phyloP scores from a whole-genome alignment of 2,888 invertebrate species.

The Mythimna albipuncta region DNA sequence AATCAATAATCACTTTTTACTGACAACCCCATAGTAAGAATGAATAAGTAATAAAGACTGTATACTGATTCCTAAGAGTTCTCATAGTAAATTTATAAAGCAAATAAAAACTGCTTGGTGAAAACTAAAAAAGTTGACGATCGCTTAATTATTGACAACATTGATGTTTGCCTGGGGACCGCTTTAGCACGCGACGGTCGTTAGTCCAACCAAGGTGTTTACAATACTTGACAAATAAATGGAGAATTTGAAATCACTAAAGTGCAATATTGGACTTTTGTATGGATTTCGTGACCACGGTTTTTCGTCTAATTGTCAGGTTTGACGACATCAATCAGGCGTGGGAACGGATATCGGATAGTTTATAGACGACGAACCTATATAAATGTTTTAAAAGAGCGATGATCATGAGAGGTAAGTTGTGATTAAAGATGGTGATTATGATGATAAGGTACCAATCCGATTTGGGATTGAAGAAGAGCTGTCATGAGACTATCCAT shows the following conservation, averaged over 20 bases:
- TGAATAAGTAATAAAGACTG: constrained; percentile 1
- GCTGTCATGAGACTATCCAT: background rate
- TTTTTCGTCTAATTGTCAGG: constrained; percentile 49
- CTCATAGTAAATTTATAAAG: constrained; percentile 11
- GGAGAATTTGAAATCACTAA: constrained; percentile 37
- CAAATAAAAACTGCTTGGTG: constrained; percentile 26
- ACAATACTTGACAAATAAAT: constrained; percentile 37
- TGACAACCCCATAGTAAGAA: background rate
- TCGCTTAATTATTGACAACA: constrained; percentile 49
- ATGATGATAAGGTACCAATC: background rate
- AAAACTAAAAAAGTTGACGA: constrained; percentile 42
- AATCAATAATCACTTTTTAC: constrained; percentile 15
- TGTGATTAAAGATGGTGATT: background rate
- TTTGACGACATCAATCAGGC: constrained; percentile 24
- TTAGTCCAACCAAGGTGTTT: constrained; percentile 23
- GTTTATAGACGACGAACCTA: background rate
- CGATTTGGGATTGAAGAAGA: background rate
- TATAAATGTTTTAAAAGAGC: background rate
- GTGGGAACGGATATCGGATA: background rate
- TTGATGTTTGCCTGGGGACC: constrained; percentile 19
- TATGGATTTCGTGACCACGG: constrained; percentile 41
- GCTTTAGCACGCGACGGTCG: constrained; percentile 28
- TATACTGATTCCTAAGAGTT: constrained; percentile 21
- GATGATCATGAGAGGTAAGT: background rate
- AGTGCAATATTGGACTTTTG: constrained; percentile 25